phyloP scores from a whole-genome alignment of 2,113 vertebrate genomes.

The Sturnira hondurensis region DNA sequence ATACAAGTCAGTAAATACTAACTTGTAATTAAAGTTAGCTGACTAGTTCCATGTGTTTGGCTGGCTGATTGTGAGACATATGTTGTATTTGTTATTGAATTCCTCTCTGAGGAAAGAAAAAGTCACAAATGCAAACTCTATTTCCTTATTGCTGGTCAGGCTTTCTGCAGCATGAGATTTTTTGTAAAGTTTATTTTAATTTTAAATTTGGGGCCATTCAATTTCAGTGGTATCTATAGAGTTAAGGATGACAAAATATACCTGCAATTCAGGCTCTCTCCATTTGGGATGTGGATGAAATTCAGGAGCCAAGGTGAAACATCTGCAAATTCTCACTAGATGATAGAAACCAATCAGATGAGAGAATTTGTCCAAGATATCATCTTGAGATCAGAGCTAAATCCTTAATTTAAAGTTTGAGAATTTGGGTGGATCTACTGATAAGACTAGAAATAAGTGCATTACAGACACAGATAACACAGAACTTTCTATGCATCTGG shows the following conservation, averaged over 20 bases:
- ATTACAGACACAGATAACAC: background rate
- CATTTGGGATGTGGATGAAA: background rate
- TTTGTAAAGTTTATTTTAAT: background rate
- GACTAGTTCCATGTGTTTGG: slow-evolving; percentile 45
- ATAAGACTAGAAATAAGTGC: background rate
- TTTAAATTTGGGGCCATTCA: background rate
- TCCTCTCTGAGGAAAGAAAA: background rate
- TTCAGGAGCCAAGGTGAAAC: background rate
- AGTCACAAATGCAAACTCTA: background rate
- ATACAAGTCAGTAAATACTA: slow-evolving; percentile 21
- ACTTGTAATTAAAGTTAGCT: slow-evolving; percentile 35
- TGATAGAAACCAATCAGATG: background rate
- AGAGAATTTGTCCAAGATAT: background rate
- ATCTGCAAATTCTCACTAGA: background rate
- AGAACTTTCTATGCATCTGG: background rate
- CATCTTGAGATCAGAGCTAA: background rate
- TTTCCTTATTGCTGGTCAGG: slow-evolving; percentile 7
- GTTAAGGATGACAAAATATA: background rate
- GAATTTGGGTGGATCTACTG: background rate
- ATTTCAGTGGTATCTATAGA: background rate
- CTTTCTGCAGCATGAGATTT: background rate
- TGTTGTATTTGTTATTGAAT: slow-evolving; percentile 52
- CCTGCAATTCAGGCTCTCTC: background rate
- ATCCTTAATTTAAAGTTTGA: background rate
- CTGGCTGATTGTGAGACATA: slow-evolving; percentile 28